These are phyloP conservation scores for Spheniscus mendiculus DNA, from an alignment of 2,113 vertebrate genomes.

Conservation along the genomic window DNA sequence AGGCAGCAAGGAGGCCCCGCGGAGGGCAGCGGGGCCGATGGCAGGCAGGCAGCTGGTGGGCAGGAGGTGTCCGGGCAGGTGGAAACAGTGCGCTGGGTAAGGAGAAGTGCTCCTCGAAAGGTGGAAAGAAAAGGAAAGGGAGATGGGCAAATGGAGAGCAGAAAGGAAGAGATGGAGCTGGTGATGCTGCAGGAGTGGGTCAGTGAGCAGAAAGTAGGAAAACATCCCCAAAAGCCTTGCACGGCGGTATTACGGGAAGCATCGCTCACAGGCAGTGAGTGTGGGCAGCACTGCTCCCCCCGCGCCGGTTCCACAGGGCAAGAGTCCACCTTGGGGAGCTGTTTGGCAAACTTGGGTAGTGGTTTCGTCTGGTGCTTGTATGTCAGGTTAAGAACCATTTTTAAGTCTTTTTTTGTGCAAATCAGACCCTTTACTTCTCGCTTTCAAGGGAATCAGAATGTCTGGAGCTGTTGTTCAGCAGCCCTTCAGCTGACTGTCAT, in stretches of 20 bases:
- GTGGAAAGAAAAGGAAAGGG: not conserved
- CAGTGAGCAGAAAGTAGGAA: not conserved
- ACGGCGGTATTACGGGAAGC: no score
- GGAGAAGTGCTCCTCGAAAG: not conserved
- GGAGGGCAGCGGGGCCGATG: not conserved
- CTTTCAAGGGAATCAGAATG: not conserved
- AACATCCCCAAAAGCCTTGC: not conserved
- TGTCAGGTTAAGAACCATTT: not conserved
- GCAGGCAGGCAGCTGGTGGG: not conserved
- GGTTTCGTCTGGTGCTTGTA: fast-evolving
- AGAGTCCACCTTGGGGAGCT: not conserved
- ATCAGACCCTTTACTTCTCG: not conserved
- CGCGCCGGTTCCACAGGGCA: fast-evolving
- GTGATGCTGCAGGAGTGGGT: not conserved
- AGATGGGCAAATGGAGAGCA: no score
- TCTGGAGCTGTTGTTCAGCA: not conserved
- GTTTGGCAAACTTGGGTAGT: no score
- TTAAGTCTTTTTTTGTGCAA: not conserved
- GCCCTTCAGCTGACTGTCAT: not conserved
- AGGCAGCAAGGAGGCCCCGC: not conserved
- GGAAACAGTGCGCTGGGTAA: not conserved
- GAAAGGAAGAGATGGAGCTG: not conserved
- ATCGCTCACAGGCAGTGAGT: no score
- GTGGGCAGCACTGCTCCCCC: no score
- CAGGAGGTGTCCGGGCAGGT: not conserved